phyloP scores from a whole-genome alignment of 2,113 vertebrate species.

The Prunella himalayana region DNA sequence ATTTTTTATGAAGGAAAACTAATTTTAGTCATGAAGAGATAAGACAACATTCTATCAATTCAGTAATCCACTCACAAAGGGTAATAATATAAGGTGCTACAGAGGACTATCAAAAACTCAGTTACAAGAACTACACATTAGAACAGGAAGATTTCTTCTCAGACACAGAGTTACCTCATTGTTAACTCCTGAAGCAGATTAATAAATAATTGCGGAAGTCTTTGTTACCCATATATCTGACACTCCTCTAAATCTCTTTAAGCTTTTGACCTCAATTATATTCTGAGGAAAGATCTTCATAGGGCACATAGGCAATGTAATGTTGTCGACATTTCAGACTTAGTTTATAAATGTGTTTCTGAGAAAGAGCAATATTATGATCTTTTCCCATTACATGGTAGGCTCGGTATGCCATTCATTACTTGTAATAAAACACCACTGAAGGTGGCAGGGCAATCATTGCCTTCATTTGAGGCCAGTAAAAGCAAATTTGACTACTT shows the following conservation, averaged over 20 bases:
- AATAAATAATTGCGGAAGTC: background rate
- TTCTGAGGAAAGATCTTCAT: background rate
- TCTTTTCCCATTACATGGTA: background rate
- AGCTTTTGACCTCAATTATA: background rate
- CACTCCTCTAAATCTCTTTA: background rate
- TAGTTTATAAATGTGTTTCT: background rate
- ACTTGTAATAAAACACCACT: background rate
- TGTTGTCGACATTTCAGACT: background rate
- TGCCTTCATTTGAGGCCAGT: background rate
- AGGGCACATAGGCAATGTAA: background rate
- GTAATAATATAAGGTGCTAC: background rate
- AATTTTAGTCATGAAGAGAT: background rate
- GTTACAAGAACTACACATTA: background rate
- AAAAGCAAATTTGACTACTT: background rate
- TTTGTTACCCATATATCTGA: background rate
- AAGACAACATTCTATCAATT: background rate
- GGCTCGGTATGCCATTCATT: background rate
- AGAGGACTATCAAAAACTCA: background rate
- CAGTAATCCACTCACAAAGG: background rate
- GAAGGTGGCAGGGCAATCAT: background rate
- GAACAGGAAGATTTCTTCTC: background rate
- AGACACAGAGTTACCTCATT: background rate
- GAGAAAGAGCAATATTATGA: background rate
- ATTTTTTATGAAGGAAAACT: conserved; percentile 1
- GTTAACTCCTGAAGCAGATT: background rate